These are phyloP conservation scores for Leptopterna dolabrata DNA, from an alignment of 2,888 invertebrate genomes.

Conservation along the genomic window DNA sequence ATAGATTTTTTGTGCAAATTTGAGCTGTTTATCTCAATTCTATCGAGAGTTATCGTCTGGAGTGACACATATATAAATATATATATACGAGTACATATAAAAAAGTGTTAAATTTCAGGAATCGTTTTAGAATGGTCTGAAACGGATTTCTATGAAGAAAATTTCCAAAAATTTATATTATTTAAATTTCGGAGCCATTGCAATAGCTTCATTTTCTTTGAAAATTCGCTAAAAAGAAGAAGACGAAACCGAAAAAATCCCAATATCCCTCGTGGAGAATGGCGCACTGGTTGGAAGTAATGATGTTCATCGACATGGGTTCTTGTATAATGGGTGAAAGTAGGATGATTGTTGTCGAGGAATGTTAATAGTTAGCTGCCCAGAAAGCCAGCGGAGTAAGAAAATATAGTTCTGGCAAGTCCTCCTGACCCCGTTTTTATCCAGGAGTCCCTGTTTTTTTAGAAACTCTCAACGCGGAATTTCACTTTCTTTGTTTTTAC, in stretches of 20 bases:
- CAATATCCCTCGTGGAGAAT: neutral
- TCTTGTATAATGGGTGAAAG: constrained; percentile 52
- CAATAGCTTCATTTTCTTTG: too few relatives aligned
- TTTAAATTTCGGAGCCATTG: too few relatives aligned
- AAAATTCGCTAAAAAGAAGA: neutral
- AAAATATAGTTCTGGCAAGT: constrained; percentile 45
- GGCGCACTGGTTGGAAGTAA: constrained; percentile 3
- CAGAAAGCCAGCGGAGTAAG: constrained; percentile 46
- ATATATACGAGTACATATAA: too few relatives aligned
- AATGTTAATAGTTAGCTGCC: constrained; percentile 49
- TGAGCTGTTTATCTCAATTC: too few relatives aligned
- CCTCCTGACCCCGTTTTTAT: constrained; percentile 42
- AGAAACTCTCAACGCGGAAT: constrained; percentile 31
- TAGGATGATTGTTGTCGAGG: constrained; percentile 6
- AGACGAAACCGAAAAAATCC: neutral
- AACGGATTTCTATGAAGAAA: too few relatives aligned
- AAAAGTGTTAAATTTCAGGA: too few relatives aligned
- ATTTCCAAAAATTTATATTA: too few relatives aligned
- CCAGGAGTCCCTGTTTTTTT: constrained; percentile 1
- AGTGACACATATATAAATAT: too few relatives aligned
- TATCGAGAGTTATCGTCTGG: too few relatives aligned
- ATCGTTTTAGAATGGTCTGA: too few relatives aligned
- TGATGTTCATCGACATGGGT: constrained; percentile 34
- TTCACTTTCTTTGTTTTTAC: constrained; percentile 42
- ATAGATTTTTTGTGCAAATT: too few relatives aligned